phyloP scores from a whole-genome alignment of 2,888 invertebrate species.

The Hirtodrosophila confusa region DNA sequence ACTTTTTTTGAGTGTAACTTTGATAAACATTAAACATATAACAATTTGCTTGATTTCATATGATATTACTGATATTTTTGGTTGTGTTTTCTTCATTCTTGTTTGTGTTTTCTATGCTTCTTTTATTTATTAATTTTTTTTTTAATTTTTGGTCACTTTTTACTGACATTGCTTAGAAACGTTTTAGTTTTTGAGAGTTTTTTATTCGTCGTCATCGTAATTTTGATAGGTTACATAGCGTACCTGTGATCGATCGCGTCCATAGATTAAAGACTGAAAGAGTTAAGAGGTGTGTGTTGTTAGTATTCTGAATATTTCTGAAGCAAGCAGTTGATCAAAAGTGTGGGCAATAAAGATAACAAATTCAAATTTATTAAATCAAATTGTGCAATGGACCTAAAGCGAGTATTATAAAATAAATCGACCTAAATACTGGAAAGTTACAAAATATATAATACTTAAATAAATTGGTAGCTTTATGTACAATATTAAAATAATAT shows the following conservation, averaged over 20 bases:
- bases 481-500: too few relatives aligned
- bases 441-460: background rate
- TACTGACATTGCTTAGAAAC: slow-evolving; percentile 59
- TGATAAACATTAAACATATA: slow-evolving; percentile 56
- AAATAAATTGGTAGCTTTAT: background rate
- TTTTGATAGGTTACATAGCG: slow-evolving; percentile 98
- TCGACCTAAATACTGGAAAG: background rate
- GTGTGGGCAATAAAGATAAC: background rate
- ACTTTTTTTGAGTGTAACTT: slow-evolving; percentile 30
- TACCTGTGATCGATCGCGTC: slow-evolving; percentile 94
- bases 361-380: slow-evolving; percentile 20
- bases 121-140: slow-evolving; percentile 35
- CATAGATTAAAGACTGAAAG: slow-evolving; percentile 93
- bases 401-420: background rate
- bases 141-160: slow-evolving; percentile 62
- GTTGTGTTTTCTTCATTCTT: slow-evolving; percentile 67
- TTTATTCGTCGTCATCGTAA: slow-evolving; percentile 92
- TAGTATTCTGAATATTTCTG: slow-evolving; percentile 14
- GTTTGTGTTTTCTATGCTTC: slow-evolving; percentile 9
- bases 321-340: too few relatives aligned
- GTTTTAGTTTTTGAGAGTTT: slow-evolving; percentile 33
- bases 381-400: background rate
- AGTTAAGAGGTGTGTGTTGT: slow-evolving; percentile 20
- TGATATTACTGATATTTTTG: slow-evolving; percentile 84
- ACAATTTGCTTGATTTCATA: slow-evolving; percentile 76